These are phyloP conservation scores for Calcarius ornatus DNA, from an alignment of 2,113 vertebrate species.

Conservation along the genomic window DNA sequence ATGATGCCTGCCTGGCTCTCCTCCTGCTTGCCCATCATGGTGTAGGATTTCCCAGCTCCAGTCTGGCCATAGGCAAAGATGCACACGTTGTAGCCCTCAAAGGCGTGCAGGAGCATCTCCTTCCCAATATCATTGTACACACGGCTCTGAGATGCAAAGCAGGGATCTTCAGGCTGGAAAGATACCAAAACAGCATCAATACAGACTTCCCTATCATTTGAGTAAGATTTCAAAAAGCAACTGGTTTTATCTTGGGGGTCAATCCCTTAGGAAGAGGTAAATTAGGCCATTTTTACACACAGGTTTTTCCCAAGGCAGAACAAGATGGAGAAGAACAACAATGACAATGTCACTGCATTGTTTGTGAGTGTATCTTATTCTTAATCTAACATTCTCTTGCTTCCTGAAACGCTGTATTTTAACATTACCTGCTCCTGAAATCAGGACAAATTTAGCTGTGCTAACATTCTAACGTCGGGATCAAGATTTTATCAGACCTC, in stretches of 20 bases:
- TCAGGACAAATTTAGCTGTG: neutral
- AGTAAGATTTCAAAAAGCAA: neutral
- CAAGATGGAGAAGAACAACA: neutral
- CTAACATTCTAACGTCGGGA: neutral
- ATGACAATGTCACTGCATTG: neutral
- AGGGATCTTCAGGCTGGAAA: slow-evolving; percentile 87
- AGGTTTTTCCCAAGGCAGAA: neutral
- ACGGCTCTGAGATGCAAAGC: slow-evolving; percentile 91
- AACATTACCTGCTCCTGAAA: neutral
- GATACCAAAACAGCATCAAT: neutral
- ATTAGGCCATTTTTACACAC: neutral
- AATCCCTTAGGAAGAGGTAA: neutral
- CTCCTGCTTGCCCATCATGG: slow-evolving; percentile 99
- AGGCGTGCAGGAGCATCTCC: slow-evolving; percentile 96
- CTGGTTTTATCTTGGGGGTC: neutral
- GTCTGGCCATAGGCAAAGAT: slow-evolving; percentile 99
- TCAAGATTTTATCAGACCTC: neutral
- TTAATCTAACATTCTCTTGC: neutral
- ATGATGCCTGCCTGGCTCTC: slow-evolving; percentile 98
- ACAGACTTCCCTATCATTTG: neutral
- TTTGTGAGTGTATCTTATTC: neutral
- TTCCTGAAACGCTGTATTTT: neutral
- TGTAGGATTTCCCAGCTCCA: slow-evolving; percentile 97
- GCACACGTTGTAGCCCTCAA: slow-evolving; percentile 98
- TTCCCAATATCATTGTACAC: slow-evolving; percentile 99